phyloP scores from a whole-genome alignment of 1,140 invertebrate species.

The Macrostomum lignano region DNA sequence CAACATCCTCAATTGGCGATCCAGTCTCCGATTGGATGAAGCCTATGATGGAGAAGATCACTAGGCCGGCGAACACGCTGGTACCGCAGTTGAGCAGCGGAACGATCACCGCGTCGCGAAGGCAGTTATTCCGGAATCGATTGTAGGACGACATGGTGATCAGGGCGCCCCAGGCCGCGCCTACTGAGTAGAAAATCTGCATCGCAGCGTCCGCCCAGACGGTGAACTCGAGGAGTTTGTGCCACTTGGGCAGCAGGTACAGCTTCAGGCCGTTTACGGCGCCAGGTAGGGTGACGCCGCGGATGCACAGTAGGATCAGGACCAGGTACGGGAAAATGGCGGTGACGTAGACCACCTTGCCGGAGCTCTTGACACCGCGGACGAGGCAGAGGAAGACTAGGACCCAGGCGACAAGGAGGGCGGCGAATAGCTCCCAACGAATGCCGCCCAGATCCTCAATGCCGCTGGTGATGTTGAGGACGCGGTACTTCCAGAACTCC shows the following conservation, averaged over 20 bases:
- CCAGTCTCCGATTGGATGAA: too few species aligned
- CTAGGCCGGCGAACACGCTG: too few species aligned
- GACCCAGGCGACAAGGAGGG: slow-evolving; percentile 43
- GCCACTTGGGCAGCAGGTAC: slow-evolving; percentile 4
- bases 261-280: slow-evolving; percentile 13
- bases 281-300: slow-evolving; percentile 16
- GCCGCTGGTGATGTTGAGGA: slow-evolving; percentile 40
- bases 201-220: slow-evolving; percentile 82
- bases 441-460: slow-evolving; percentile 44
- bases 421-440: slow-evolving; percentile 40
- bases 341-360: slow-evolving; percentile 42
- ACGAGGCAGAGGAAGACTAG: slow-evolving; percentile 48
- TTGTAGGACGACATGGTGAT: slow-evolving; percentile 85
- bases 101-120: too few species aligned
- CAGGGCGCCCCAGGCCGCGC: slow-evolving; percentile 78
- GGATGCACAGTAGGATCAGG: slow-evolving; percentile 16
- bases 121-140: slow-evolving; percentile 81
- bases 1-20: too few species aligned
- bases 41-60: too few species aligned
- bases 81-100: too few species aligned
- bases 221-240: neutral
- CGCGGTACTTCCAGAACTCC: slow-evolving; percentile 29
- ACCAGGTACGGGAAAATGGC: slow-evolving; percentile 46
- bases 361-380: slow-evolving; percentile 52
- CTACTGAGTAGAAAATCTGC: slow-evolving; percentile 85